Evolutionary conservation across 2,113 vertebrate species (phyloP).

Genomic region (Zeus faber): DNA sequence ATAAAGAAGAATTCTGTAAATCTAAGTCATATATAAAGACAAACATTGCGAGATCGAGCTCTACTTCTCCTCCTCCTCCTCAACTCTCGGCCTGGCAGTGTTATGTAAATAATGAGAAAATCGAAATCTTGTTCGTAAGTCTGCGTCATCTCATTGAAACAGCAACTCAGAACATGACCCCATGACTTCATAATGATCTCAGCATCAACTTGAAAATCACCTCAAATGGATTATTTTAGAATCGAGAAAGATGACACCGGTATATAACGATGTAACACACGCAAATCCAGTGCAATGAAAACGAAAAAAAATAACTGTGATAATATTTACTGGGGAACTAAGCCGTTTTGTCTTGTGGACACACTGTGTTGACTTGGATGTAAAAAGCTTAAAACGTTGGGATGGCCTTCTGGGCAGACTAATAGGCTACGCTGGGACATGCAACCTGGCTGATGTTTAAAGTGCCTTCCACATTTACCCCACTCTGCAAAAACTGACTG

Average conservation of each 20-base stretch:
- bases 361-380: background rate
- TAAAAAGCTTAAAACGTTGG: background rate
- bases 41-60: background rate
- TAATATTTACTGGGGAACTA: too few species aligned
- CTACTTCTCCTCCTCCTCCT: slow-evolving; percentile 25
- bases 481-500: too few species aligned
- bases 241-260: background rate
- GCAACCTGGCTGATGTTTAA: too few species aligned
- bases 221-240: background rate
- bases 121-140: background rate
- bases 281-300: background rate
- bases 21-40: background rate
- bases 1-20: background rate
- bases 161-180: background rate
- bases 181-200: too few species aligned
- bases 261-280: too few species aligned
- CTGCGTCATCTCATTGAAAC: background rate
- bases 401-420: too few species aligned
- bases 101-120: slow-evolving; percentile 4
- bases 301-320: too few species aligned
- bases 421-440: too few species aligned
- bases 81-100: slow-evolving; percentile 5
- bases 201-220: background rate
- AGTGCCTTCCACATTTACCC: too few species aligned
- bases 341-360: too few species aligned